phyloP scores from a whole-genome alignment of 2,113 vertebrate genomes.

The Emydocephalus ijimae region DNA sequence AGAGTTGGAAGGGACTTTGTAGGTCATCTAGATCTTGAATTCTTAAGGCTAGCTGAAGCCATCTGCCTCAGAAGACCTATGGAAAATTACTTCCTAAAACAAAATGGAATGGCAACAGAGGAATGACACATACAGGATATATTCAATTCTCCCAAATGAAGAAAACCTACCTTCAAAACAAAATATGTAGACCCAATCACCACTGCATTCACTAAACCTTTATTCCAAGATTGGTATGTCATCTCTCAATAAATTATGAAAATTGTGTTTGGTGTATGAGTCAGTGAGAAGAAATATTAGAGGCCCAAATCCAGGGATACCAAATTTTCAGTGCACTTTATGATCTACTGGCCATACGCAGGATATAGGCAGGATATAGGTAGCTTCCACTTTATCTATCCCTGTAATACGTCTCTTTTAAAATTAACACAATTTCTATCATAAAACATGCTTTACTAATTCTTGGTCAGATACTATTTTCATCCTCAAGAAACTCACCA shows the following conservation, averaged over 20 bases:
- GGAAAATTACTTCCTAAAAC: neutral
- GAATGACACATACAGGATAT: neutral
- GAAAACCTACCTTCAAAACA: neutral
- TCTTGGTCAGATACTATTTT: neutral
- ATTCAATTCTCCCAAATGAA: neutral
- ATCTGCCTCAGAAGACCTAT: neutral
- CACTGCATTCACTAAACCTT: neutral
- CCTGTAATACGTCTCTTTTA: neutral
- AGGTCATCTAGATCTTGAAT: neutral
- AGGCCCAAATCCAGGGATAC: neutral
- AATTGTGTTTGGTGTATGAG: neutral
- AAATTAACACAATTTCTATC: neutral
- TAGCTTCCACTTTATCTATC: neutral
- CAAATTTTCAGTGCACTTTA: neutral
- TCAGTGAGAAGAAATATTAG: neutral
- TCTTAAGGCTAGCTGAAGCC: neutral
- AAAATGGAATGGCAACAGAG: neutral
- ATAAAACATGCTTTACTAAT: neutral
- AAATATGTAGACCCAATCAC: neutral
- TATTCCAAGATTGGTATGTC: neutral
- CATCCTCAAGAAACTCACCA: neutral
- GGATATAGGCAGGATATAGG: neutral
- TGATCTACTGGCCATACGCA: neutral
- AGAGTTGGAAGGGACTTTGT: too few species aligned
- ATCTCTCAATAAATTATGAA: neutral